Evolutionary conservation across 2,113 vertebrate species (phyloP), one percentile per base, ranked within the genome.

Genomic region (Columba janthina): DNA sequence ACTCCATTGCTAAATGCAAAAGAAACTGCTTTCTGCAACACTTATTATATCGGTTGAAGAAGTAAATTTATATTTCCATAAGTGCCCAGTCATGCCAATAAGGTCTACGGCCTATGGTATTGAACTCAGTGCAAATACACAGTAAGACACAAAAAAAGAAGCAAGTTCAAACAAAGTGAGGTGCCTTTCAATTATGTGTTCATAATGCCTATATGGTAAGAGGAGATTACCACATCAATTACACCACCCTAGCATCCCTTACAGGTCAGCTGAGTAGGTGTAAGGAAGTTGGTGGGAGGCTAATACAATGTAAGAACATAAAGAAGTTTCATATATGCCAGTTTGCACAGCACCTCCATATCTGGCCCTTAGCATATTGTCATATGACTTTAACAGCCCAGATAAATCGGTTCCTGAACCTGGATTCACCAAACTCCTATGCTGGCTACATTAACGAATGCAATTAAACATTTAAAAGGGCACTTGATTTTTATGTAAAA

Each of bases 111-210:
- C 67, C 76, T 65, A 2, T 14, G 46, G 13, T 67, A 66, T 6
- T 78, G 85, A 88, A 67, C 61, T 85, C 29, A 32, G 40, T 12
- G 24, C 40, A 92, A 92, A 81, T 18, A 89, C 20, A 34, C 34
- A 67, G 38, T 10, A 78, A 67, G 48, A 51, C 17, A 87, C 34
- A 40, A 80, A 85, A 90, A 94, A 62, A 44, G 10, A 34, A 84
- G 32, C 70, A 84, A 95, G 95, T 94, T 94, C 74, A 88, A 85
- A 93, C 61, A 75, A 75, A 85, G 79, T 57, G n/a, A 94, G 64
- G 31, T 73, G 85, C 61, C 82, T 91, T 94, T 95, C 92, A 94
- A 89, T 94, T 78, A 78, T 19, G 77, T 2, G 3, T 87, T 93
- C 81, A 81, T 81, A 94, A 73, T 70, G 84, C 80, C 86, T 89